Conservation (phyloP, 2,113 vertebrate species). For the Zapornia atra region DNA sequence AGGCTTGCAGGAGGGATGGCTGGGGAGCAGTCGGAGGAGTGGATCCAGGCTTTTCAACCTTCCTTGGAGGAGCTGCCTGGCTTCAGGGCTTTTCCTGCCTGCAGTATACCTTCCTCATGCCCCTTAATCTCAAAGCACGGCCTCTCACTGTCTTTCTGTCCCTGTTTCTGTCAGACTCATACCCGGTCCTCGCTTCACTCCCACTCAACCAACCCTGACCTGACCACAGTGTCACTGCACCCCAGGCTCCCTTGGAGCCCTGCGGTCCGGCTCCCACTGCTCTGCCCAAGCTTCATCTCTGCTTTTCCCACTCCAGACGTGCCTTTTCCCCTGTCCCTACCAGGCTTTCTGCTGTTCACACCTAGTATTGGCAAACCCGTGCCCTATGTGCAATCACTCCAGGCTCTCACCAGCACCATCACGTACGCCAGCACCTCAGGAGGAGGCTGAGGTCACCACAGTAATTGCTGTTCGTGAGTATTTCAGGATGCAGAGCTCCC, state of each 20-base stretch:
- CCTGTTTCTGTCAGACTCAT: neutral
- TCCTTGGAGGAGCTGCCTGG: neutral
- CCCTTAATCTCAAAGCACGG: neutral
- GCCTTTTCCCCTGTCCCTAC: neutral
- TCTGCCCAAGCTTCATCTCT: neutral
- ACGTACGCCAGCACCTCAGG: neutral
- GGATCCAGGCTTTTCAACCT: neutral
- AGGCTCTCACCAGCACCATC: neutral
- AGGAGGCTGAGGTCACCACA: neutral
- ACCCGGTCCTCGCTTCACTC: fast-evolving
- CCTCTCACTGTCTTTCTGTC: neutral
- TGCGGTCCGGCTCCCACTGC: neutral
- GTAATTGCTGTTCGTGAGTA: neutral
- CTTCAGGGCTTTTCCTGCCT: neutral
- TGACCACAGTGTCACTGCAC: neutral
- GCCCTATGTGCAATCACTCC: neutral
- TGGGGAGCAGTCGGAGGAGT: fast-evolving
- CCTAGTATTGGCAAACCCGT: neutral
- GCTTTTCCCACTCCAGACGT: neutral
- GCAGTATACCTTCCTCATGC: neutral
- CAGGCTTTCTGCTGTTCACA: neutral
- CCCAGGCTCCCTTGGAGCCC: neutral
- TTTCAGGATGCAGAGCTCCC: neutral
- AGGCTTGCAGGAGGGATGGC: neutral
- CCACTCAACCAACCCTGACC: fast-evolving